Evolutionary conservation across 1,140 invertebrate genomes (phyloP), one percentile per base, ranked within the genome.

Genomic region (Zaprionus ornatus): DNA sequence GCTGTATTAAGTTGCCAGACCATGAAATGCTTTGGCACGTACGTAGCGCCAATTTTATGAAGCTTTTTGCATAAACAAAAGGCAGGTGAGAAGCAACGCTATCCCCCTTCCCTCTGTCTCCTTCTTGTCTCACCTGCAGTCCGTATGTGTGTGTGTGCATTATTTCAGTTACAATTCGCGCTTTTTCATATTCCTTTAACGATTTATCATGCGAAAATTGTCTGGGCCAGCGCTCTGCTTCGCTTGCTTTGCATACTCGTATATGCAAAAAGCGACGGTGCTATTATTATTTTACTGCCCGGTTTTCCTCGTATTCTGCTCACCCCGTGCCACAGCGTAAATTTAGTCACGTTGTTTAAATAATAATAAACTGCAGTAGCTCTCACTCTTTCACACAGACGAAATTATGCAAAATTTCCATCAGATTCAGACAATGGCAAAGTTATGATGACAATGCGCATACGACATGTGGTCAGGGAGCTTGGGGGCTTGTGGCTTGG

Each of bases 151-250:
- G 6, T 83, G 60, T 74, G 65, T 85, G 55, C 80, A 67, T 82
- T 77, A 80, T 87, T 87, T 86, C 77, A 77, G 83, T 83, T 80
- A 86, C 83, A 86, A 88, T 86, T 88, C 83, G 77, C 84, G 80
- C 56, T 74, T 77, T 87, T 83, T 83, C 84, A 90, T 90, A 88
- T 79, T 84, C 78, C 77, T 88, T 88, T 85, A 90, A 88, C 85
- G 81, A 88, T 88, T 88, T 88, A 90, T 88, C 81, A 88, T 88
- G 85, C 81, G 85, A 90, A 84, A 90, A 90, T 88, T 90, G 85
- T 88, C 78, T 83, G 81, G 70, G 72, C 66, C 69, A 81, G 73
- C n/a, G 40, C 19, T 48, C 2, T 15, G 74, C 70, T 59, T 61
- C 54, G 65, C 74, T 88, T 67, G 78, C 84, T 88, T 88, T 88